phyloP scores from a whole-genome alignment of 2,797 vertebrate genomes.

The Dipus sagitta region DNA sequence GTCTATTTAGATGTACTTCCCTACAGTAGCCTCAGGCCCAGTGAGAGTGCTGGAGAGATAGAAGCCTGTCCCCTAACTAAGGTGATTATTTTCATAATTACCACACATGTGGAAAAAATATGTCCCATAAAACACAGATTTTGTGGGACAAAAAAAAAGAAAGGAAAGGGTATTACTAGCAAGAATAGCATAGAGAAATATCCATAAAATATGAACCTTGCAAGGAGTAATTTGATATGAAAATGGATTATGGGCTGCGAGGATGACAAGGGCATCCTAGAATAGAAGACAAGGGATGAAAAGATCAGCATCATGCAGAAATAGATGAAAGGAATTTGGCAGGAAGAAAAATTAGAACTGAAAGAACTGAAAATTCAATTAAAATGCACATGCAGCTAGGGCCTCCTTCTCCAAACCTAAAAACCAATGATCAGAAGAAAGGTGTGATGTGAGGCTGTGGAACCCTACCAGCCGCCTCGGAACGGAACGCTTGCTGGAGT shows the following conservation, averaged over 20 bases:
- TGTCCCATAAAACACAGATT: not conserved
- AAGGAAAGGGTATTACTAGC: constrained; percentile 5
- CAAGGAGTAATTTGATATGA: not conserved
- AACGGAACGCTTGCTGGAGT: not conserved
- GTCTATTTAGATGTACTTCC: not conserved
- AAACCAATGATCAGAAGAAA: constrained; percentile 24
- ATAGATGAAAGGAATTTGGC: not conserved
- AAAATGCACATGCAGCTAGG: constrained; percentile 6
- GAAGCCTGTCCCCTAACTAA: not conserved
- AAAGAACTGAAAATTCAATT: constrained; percentile 21
- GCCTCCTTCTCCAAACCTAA: constrained; percentile 1
- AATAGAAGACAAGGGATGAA: not conserved
- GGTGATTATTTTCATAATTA: not conserved
- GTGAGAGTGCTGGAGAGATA: not conserved
- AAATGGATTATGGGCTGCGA: not conserved
- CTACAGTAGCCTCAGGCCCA: not conserved
- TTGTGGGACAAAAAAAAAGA: not conserved
- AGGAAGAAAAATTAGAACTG: constrained; percentile 1
- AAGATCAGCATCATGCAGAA: not conserved
- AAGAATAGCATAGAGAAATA: not conserved
- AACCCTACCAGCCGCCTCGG: not conserved
- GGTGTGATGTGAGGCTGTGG: not conserved
- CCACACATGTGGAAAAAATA: not conserved
- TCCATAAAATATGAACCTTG: not conserved
- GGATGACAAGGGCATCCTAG: not conserved